Conservation (phyloP, 23 tunicate genomes). For the Corella eumyota region DNA sequence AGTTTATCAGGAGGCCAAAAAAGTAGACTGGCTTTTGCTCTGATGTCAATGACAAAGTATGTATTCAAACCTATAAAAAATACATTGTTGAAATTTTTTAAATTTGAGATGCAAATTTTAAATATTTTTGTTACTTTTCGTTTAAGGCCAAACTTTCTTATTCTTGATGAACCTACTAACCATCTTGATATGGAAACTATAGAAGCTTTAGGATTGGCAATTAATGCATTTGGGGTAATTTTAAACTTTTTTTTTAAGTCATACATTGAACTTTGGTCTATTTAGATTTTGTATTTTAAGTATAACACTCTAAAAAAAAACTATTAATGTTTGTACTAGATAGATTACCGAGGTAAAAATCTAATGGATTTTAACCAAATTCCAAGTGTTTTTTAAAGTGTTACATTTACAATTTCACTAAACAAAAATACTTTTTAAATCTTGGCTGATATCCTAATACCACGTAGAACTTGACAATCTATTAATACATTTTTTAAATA, state of each 20-base stretch:
- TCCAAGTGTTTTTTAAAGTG: neutral
- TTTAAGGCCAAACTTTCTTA: conserved; percentile 83
- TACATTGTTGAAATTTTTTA: neutral
- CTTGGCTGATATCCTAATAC: too few species aligned
- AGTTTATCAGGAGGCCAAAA: conserved; percentile 97
- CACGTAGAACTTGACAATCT: too few species aligned
- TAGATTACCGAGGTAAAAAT: neutral
- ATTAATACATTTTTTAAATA: too few species aligned
- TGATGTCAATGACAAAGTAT: conserved; percentile 64
- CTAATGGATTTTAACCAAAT: neutral
- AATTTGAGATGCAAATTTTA: neutral
- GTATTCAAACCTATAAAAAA: neutral
- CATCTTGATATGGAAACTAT: conserved; percentile 99
- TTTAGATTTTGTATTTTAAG: too few species aligned
- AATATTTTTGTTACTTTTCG: neutral
- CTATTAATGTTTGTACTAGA: too few species aligned
- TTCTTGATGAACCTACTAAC: conserved; percentile 99
- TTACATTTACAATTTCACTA: too few species aligned
- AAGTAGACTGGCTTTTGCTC: conserved; percentile 89
- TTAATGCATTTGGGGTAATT: conserved; percentile 56
- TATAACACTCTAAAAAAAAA: too few species aligned
- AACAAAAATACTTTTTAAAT: too few species aligned
- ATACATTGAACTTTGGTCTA: too few species aligned
- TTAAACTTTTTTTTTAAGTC: neutral
- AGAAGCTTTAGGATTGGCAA: conserved; percentile 81